Percentiles rank a stretch among this genome's conserved stretches.
phyloP scores from a whole-genome alignment of 2,888 invertebrate genomes.

The Rhagium mordax region DNA sequence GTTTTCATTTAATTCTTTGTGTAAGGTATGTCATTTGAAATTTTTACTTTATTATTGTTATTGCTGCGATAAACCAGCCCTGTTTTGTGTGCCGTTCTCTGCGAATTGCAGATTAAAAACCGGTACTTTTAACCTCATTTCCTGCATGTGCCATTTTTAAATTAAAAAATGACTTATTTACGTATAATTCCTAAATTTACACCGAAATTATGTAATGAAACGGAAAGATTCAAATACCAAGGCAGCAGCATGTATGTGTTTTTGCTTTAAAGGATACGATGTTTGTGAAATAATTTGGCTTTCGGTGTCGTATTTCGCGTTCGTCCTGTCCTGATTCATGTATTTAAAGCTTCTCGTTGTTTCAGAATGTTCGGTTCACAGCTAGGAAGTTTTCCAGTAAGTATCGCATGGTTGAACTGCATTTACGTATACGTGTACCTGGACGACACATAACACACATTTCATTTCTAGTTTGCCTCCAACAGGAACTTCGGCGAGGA shows the following conservation, averaged over 20 bases:
- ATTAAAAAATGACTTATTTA: constrained; percentile 12
- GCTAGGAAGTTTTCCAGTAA: constrained; percentile 55
- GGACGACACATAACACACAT: too few species aligned
- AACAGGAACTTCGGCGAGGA: constrained; percentile 43
- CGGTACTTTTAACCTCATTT: constrained; percentile 41
- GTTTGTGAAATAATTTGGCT: constrained; percentile 47
- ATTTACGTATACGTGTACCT: too few species aligned
- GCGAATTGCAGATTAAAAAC: constrained; percentile 6
- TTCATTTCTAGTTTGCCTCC: constrained; percentile 51
- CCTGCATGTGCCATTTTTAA: constrained; percentile 42
- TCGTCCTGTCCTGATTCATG: constrained; percentile 23
- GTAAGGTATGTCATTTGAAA: constrained; percentile 42
- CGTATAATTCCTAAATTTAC: constrained; percentile 9
- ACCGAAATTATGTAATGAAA: constrained; percentile 27
- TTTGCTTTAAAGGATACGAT: constrained; percentile 15
- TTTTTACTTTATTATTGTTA: neutral
- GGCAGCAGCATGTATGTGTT: neutral
- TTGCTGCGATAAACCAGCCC: neutral
- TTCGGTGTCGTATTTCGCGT: constrained; percentile 44
- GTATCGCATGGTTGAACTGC: constrained; percentile 28
- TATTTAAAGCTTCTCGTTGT: constrained; percentile 35
- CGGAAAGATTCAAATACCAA: neutral
- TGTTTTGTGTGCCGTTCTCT: neutral
- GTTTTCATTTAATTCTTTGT: constrained; percentile 39
- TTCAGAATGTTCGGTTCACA: constrained; percentile 55